Evolutionary conservation across 2,888 invertebrate species (phyloP).

Genomic region (Machimus atricapillus): DNA sequence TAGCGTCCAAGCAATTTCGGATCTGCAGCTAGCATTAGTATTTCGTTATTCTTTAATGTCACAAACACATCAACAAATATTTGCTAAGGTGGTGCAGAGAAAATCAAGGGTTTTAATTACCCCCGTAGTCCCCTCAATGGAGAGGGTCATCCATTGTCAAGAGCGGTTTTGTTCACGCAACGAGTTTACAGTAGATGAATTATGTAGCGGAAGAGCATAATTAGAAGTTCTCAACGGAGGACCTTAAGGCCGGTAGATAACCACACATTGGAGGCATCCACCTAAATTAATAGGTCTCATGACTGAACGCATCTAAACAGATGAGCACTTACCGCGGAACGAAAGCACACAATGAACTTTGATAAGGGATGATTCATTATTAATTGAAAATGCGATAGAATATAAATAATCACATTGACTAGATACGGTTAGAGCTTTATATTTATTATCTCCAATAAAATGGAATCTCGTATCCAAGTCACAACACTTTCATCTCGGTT

Average conservation of each 20-base stretch:
- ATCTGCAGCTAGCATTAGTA: background rate
- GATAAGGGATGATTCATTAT: background rate
- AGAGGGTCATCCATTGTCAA: conserved; percentile 9
- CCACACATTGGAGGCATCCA: background rate
- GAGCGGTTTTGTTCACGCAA: background rate
- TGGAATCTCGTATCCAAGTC: background rate
- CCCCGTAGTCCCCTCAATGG: background rate
- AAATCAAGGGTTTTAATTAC: background rate
- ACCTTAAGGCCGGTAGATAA: background rate
- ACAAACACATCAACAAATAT: conserved; percentile 8
- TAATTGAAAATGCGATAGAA: conserved; percentile 27
- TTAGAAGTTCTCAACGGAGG: background rate
- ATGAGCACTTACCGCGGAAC: background rate
- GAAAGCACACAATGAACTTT: background rate
- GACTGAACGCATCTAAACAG: background rate
- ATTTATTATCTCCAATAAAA: background rate
- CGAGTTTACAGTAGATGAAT: background rate
- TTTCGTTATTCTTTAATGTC: background rate
- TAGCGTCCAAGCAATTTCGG: background rate
- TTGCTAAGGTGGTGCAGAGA: background rate
- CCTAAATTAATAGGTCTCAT: background rate
- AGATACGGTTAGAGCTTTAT: background rate
- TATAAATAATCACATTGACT: conserved; percentile 2
- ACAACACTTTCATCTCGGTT: background rate
- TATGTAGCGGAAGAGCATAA: conserved; percentile 10